Percentiles rank a stretch among this genome's conserved stretches.
Evolutionary conservation across 2,888 invertebrate species (phyloP).

Genomic region (Lithophane ornitopus): DNA sequence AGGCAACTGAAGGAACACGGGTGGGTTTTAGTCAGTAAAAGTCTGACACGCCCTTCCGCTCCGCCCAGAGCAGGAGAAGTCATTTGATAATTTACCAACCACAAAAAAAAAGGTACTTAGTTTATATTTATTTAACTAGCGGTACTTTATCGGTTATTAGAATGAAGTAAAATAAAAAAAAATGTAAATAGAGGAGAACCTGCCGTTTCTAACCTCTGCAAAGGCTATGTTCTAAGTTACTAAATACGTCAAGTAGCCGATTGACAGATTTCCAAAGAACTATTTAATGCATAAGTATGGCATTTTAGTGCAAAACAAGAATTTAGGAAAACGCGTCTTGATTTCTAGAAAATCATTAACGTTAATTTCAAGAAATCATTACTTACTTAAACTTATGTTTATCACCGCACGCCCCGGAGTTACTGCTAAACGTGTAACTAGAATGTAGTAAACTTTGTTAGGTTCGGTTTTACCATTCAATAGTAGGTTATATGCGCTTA

Average conservation of each 20-base stretch:
- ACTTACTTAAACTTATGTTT: background rate
- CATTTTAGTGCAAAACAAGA: background rate
- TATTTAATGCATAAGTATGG: background rate
- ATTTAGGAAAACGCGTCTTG: background rate
- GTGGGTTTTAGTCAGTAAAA: too few relatives aligned
- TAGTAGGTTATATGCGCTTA: too few relatives aligned
- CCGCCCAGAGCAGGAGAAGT: too few relatives aligned
- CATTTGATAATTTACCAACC: too few relatives aligned
- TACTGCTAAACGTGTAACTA: background rate
- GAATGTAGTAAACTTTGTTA: background rate
- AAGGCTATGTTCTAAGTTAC: background rate
- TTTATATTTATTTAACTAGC: background rate
- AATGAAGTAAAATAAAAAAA: background rate
- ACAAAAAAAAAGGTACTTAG: too few relatives aligned
- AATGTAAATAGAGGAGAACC: too few relatives aligned
- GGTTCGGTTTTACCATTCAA: background rate
- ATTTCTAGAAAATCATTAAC: conserved; percentile 6
- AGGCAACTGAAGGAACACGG: too few relatives aligned
- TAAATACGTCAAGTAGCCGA: background rate
- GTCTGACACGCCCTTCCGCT: too few relatives aligned
- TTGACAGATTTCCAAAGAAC: background rate
- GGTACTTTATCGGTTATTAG: too few relatives aligned
- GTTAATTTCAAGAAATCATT: background rate
- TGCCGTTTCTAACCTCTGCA: background rate
- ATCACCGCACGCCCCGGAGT: background rate